A percentile compares a stretch with the other conserved stretches of the same genome.
These are phyloP conservation scores for Cettia cetti DNA, from an alignment of 2,113 vertebrate species.

Conservation along the genomic window DNA sequence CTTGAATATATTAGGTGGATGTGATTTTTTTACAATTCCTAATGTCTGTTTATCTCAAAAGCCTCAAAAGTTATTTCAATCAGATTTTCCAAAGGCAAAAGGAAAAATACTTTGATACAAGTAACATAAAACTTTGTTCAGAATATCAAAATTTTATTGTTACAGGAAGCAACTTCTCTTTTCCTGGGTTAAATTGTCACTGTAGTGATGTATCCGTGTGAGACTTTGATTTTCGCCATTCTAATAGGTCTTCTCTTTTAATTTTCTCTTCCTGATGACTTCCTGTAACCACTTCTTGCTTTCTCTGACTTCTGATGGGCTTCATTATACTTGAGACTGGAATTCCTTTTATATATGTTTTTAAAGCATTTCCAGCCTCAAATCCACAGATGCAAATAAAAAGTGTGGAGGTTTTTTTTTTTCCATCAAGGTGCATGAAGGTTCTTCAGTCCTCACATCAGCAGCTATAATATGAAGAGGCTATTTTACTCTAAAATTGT, in stretches of 20 bases:
- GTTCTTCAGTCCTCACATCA: neutral
- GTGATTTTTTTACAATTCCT: neutral
- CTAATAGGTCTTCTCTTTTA: rapidly evolving
- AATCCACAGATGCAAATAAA: neutral
- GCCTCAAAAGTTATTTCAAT: neutral
- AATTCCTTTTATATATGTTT: neutral
- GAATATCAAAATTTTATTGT: neutral
- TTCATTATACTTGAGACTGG: neutral
- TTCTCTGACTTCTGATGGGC: neutral
- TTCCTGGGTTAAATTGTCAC: rapidly evolving
- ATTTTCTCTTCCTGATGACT: neutral
- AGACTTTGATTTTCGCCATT: neutral
- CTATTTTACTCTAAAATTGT: rapidly evolving
- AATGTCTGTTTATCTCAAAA: neutral
- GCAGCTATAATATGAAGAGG: neutral
- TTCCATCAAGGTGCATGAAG: neutral
- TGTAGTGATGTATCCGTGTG: rapidly evolving
- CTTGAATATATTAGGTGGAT: neutral
- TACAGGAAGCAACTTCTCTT: neutral
- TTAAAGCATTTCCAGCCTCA: neutral
- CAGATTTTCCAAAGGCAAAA: neutral
- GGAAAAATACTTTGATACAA: neutral
- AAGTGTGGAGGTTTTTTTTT: neutral
- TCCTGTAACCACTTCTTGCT: neutral
- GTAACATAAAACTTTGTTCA: neutral